Evolutionary conservation across 1,140 invertebrate genomes (phyloP).

Genomic region (Lepidostoma basale): DNA sequence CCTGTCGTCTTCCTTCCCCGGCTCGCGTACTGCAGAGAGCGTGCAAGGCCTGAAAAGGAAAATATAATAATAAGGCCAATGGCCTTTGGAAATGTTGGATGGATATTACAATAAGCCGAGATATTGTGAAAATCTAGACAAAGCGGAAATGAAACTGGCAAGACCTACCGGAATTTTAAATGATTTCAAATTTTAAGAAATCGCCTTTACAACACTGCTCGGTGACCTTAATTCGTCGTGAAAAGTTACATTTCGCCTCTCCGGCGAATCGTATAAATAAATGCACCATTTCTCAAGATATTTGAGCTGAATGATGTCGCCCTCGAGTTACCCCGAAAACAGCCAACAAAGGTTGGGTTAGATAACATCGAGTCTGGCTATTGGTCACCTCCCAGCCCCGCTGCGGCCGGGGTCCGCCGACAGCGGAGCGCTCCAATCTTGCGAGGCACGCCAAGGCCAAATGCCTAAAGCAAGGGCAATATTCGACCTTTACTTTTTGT

Average conservation of each 20-base stretch:
- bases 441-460: conserved; percentile 1
- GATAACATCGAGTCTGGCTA: no score
- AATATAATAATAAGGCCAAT: no score
- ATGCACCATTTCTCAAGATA: no score
- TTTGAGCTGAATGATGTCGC: no score
- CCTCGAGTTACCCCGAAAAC: no score
- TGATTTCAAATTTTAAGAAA: conserved; percentile 23
- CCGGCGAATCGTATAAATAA: no score
- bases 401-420: not conserved
- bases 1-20: no score
- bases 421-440: not conserved
- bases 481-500: conserved; percentile 24
- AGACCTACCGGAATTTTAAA: conserved; percentile 12
- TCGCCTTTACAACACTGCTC: conserved; percentile 1
- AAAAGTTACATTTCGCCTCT: not conserved
- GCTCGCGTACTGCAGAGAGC: no score
- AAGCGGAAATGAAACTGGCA: conserved; percentile 15
- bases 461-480: conserved; percentile 14
- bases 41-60: no score
- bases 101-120: not conserved
- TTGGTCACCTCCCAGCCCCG: no score
- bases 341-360: no score
- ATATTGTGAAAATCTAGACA: conserved; percentile 9
- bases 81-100: not conserved
- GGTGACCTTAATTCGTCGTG: conserved; percentile 6